Conservation (phyloP, 2,113 vertebrate genomes). For the Pluvialis apricaria region DNA sequence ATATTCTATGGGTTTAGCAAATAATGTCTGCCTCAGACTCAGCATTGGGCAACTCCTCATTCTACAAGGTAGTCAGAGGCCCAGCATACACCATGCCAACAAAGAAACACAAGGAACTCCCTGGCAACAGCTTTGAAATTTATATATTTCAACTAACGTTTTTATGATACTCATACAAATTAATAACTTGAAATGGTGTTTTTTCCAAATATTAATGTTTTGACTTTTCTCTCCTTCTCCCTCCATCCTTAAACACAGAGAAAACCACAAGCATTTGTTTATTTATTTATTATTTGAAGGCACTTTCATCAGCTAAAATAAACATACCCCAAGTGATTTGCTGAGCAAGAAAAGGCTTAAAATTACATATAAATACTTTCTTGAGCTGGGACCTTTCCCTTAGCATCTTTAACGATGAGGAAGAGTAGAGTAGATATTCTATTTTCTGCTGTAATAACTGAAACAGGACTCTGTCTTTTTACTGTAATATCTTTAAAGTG, state of each 20-base stretch:
- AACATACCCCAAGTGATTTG: neutral
- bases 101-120: neutral
- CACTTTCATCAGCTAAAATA: neutral
- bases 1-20: neutral
- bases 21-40: neutral
- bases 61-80: neutral
- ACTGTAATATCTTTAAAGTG: neutral
- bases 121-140: neutral
- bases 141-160: neutral
- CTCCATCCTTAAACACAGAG: neutral
- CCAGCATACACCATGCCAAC: neutral
- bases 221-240: neutral
- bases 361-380: neutral
- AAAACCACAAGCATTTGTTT: neutral
- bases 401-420: neutral
- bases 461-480: neutral
- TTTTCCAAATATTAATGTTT: neutral
- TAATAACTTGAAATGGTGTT: fast-evolving
- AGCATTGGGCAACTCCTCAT: neutral
- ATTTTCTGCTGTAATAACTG: neutral
- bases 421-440: neutral
- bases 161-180: neutral
- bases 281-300: neutral
- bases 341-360: neutral
- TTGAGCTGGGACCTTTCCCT: neutral